These are phyloP conservation scores for Strigamia maritima DNA, from an alignment of 2,888 invertebrate species.

Conservation along the genomic window DNA sequence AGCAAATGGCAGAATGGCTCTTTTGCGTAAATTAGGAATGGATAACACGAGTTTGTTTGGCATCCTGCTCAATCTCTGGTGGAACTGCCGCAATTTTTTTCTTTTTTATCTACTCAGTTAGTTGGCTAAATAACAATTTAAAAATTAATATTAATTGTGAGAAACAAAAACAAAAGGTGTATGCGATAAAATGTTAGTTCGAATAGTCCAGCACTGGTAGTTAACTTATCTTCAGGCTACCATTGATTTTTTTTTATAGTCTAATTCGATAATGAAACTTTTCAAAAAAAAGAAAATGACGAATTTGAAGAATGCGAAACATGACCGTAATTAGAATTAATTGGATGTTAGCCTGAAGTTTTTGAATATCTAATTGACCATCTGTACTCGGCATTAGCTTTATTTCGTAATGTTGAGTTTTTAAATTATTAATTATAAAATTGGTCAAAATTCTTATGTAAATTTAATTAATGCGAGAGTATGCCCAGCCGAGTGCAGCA, in stretches of 20 bases:
- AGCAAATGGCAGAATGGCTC: constrained; percentile 3
- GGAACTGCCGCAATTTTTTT: background rate
- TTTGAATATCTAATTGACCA: background rate
- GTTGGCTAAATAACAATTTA: background rate
- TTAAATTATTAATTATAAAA: background rate
- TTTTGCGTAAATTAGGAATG: background rate
- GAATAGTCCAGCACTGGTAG: constrained; percentile 22
- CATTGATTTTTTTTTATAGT: background rate
- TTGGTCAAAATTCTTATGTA: background rate
- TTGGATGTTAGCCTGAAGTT: background rate
- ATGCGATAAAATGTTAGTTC: background rate
- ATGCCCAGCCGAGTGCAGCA: background rate
- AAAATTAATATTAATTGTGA: background rate
- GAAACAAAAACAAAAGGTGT: background rate
- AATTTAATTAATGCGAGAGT: background rate
- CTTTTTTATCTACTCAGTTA: background rate
- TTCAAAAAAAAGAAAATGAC: background rate
- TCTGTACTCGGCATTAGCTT: background rate
- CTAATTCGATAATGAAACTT: too few species aligned
- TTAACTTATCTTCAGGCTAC: background rate
- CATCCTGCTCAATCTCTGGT: background rate
- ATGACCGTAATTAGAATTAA: background rate
- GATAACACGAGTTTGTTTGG: background rate
- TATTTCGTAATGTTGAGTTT: background rate
- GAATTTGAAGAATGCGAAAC: background rate